A percentile compares a stretch with the other conserved stretches of the same genome.
Conservation (phyloP, 2,113 vertebrate species). For the Cyprinodon variegatus region DNA sequence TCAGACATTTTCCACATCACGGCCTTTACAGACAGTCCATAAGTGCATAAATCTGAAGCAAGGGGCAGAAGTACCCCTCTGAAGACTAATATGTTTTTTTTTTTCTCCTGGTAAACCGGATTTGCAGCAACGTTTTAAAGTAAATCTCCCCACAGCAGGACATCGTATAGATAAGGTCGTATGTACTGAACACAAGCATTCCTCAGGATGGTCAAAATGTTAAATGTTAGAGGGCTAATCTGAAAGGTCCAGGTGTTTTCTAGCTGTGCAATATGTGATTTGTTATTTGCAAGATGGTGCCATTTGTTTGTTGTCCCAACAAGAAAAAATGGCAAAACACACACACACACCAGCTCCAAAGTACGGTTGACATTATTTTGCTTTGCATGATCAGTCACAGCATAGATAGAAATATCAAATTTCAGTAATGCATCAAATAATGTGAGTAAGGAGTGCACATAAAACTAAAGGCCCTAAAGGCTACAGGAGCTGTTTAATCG, state of each 20-base stretch:
- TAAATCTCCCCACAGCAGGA: conserved; percentile 41
- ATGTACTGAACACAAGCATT: neutral
- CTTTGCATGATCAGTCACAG: neutral
- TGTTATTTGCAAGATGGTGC: conserved; percentile 11
- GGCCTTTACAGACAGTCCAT: neutral
- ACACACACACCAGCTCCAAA: conserved; percentile 4
- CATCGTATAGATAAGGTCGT: conserved; percentile 47
- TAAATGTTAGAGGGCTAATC: conserved; percentile 47
- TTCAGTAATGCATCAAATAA: neutral
- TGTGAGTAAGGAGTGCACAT: neutral
- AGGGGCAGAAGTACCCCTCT: neutral
- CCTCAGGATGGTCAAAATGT: conserved; percentile 1
- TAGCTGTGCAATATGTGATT: conserved; percentile 35
- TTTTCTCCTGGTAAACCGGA: conserved; percentile 22
- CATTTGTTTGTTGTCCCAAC: neutral
- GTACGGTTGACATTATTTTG: neutral
- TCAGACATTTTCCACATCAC: conserved; percentile 37
- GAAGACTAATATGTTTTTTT: conserved; percentile 6
- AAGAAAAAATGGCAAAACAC: conserved; percentile 1
- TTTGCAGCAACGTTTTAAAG: conserved; percentile 42
- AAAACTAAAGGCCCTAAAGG: neutral
- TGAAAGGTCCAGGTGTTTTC: conserved; percentile 54
- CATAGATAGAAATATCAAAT: neutral
- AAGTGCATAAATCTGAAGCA: neutral
- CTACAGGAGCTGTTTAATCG: neutral